A percentile compares a stretch with the other conserved stretches of the same genome.
These are phyloP conservation scores for Amia ocellicauda DNA, from an alignment of 2,113 vertebrate genomes.

Conservation along the genomic window DNA sequence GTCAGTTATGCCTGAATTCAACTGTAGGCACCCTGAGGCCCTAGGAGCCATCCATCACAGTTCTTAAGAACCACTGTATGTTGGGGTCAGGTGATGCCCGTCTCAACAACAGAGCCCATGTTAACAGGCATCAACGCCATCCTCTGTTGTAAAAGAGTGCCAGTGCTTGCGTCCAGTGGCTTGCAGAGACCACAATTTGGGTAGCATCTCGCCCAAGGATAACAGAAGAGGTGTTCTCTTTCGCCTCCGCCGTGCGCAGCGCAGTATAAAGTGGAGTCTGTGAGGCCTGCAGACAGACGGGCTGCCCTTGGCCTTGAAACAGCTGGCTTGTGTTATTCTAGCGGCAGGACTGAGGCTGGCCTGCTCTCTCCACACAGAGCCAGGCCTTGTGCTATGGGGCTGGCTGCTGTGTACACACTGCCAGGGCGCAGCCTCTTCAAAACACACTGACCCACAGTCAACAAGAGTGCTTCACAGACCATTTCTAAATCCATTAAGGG, in stretches of 20 bases:
- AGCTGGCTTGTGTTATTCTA: constrained; percentile 4
- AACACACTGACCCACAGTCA: not conserved
- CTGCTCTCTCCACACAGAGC: constrained; percentile 16
- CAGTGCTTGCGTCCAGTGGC: not conserved
- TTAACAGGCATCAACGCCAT: constrained; percentile 9
- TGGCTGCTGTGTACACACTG: constrained; percentile 9
- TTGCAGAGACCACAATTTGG: not conserved
- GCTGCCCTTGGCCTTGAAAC: constrained; percentile 6
- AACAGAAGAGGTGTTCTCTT: not conserved
- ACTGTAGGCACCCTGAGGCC: too few relatives aligned
- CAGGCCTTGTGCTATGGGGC: constrained; percentile 6
- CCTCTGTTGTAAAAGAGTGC: constrained; percentile 1
- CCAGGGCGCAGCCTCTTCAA: not conserved
- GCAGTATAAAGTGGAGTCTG: constrained; percentile 4
- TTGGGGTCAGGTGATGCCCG: not conserved
- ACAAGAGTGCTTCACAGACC: not conserved
- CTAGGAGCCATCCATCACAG: not conserved
- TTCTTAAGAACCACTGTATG: not conserved
- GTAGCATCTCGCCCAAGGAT: constrained; percentile 7
- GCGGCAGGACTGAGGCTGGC: not conserved
- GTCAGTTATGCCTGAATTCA: too few relatives aligned
- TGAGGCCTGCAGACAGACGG: not conserved
- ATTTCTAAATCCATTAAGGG: not conserved
- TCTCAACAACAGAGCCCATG: not conserved
- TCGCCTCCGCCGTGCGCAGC: not conserved